A percentile compares a stretch with the other conserved stretches of the same genome.
These are phyloP conservation scores for Ellobius talpinus DNA, from an alignment of 2,113 vertebrate genomes.

Conservation along the genomic window DNA sequence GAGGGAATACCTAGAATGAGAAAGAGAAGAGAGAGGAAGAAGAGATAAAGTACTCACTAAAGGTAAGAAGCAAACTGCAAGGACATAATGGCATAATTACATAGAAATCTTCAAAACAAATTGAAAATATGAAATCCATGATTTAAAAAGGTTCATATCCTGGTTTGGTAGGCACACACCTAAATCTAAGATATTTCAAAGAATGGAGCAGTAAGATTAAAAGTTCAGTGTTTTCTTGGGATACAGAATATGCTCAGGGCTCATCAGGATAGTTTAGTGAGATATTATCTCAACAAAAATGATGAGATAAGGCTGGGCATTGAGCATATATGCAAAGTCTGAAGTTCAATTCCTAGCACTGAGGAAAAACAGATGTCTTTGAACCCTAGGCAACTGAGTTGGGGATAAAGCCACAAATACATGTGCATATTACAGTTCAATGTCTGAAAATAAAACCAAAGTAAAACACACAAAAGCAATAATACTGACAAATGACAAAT, in stretches of 20 bases:
- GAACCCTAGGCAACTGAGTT: background rate
- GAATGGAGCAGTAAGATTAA: no score
- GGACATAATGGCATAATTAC: background rate
- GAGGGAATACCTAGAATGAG: background rate
- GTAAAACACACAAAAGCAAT: slow-evolving; percentile 22
- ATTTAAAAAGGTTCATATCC: no score
- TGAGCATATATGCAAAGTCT: background rate
- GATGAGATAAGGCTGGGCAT: no score
- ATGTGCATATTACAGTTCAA: background rate
- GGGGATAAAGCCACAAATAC: background rate
- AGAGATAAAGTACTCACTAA: background rate
- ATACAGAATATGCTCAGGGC: no score
- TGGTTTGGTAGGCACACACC: no score
- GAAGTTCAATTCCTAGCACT: background rate
- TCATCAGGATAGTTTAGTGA: no score
- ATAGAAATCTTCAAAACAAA: no score
- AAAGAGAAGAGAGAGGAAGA: background rate
- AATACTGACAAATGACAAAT: background rate
- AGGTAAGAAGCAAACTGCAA: background rate
- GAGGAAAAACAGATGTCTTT: background rate
- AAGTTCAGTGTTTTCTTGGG: no score
- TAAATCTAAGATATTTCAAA: no score
- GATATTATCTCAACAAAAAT: no score
- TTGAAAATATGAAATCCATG: no score
- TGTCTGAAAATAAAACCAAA: background rate